Base-by-base conservation (phyloP, 2,113 vertebrate genomes). In the Lophura nycthemera region DNA sequence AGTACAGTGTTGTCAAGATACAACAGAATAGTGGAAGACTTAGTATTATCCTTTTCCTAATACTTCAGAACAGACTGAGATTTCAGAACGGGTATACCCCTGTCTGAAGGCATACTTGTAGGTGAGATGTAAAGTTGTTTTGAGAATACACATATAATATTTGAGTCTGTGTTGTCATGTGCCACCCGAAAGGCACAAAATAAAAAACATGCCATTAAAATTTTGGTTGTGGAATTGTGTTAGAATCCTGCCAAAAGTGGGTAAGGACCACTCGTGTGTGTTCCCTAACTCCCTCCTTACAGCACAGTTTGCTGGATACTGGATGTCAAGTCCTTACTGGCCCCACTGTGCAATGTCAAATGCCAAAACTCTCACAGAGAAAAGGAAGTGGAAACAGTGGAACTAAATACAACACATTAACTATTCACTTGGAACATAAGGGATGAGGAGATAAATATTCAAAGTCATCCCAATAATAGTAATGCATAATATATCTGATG, bases 401-500 rank as follows among this genome's bases (percentile, higher is more conserved):
- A 82, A 91, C 80, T 48, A 66, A 96, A 72, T 25, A 88, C 15
- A 83, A 59, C 24, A 30, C 4, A 36, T 86, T 77, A 84, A 95
- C 92, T 83, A 82, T 61, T 52, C 42, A n/a, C 75, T 88, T 64
- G 42, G 61, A 95, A 67, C 80, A 90, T 60, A 93, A 94, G 86
- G 72, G 13, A 82, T 90, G 59, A 79, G 81, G 88, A 92, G 80
- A 96, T 82, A 88, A 93, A 86, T 95, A 96, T 91, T 93, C 93
- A 94, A 95, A 96, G 83, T 69, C 73, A 77, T 60, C 54, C 45
- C 47, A 96, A 66, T 66, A 94, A 96, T 95, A 96, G 89, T 47
- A 83, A 92, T 81, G 79, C 24, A 50, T 90, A 88, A 87, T 71
- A 61, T 88, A 85, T 86, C 74, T 91, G 75, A 92, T 82, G 83